Evolutionary conservation across 2,888 invertebrate genomes (phyloP).

Genomic region (Sphaerophoria taeniata): DNA sequence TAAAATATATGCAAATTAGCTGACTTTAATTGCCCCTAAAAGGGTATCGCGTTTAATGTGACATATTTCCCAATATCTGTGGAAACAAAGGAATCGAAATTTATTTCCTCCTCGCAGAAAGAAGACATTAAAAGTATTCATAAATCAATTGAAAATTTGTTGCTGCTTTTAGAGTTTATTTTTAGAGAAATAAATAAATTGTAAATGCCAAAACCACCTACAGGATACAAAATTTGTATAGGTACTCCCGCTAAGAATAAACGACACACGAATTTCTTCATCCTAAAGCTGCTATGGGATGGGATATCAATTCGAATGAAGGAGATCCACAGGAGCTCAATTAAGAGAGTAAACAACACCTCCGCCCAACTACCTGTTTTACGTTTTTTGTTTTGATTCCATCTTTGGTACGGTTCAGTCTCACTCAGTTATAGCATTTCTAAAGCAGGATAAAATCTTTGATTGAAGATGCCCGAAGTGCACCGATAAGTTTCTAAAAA

Average conservation of each 20-base stretch:
- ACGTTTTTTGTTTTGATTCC: conserved; percentile 64
- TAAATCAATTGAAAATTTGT: conserved; percentile 68
- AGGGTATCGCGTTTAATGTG: conserved; percentile 59
- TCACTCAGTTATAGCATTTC: too few relatives aligned
- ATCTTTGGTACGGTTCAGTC: conserved; percentile 54
- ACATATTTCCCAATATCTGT: conserved; percentile 8
- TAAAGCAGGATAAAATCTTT: conserved; percentile 38
- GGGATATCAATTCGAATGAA: conserved; percentile 25
- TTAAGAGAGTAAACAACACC: conserved; percentile 74
- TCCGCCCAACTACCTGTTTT: conserved; percentile 70
- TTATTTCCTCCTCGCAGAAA: conserved; percentile 46
- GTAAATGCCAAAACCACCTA: neutral
- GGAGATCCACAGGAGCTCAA: conserved; percentile 68
- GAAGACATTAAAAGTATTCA: conserved; percentile 21
- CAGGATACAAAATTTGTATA: conserved; percentile 27
- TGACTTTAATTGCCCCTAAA: conserved; percentile 65
- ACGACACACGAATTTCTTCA: conserved; percentile 19
- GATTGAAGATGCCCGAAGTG: conserved; percentile 38
- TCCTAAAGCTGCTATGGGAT: too few relatives aligned
- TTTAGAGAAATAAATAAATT: conserved; percentile 11
- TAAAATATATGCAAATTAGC: conserved; percentile 58
- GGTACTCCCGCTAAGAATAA: conserved; percentile 38
- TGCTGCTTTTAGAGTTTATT: conserved; percentile 22
- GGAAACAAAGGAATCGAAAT: conserved; percentile 50
- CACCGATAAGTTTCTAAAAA: conserved; percentile 31